Evolutionary conservation across 53 echinoderm and acorn worm species (phyloP), one percentile per base, ranked within the genome.

Genomic region (Echinometra lucunter): DNA sequence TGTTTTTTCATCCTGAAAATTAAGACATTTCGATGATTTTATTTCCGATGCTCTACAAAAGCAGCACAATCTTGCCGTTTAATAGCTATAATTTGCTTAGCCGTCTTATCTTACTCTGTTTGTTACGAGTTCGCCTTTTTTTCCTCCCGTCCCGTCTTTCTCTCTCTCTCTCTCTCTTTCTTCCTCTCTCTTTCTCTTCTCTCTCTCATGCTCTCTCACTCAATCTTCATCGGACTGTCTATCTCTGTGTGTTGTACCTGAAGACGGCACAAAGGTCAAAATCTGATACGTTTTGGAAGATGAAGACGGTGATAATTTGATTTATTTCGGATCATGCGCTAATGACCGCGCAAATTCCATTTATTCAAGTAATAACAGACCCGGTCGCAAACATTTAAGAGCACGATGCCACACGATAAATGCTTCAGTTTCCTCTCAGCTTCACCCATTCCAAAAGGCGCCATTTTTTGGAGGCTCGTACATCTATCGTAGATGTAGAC

Each of bases 341-440:
- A 94, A 94, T 83, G 94, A 67, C 58, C 82, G 94, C 16, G 85
- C 67, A 94, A 94, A 94, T 94, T 94, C 94, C 94, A 94, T 94
- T 94, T 94, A 94, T 94, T 83, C 94, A 94, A 94, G 85, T 94
- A 94, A 94, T 94, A 85, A 94, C 85, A 42, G 85, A 66, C 94
- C 83, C 12, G 94, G 67, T 83, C 94, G 82, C 94, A 83, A 94
- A 83, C 94, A 94, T 94, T 94, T 94, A 94, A 94, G 85, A 94
- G 44, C 83, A 34, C 44, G 74, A 16, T 42, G 85, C 85, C 4
- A 37, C 85, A 12, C 66, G 6, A 23, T 37, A 78, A 74, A 44
- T 80, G 92, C n/a, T 28, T 78, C 92, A 92, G 23, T 92, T 78
- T 63, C 19, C n/a, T 85, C 85, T 30, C 85, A 21, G 85, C n/a